Evolutionary conservation across 2,888 invertebrate species (phyloP), one percentile per base, ranked within the genome.

Genomic region (Zelleria hepariella): DNA sequence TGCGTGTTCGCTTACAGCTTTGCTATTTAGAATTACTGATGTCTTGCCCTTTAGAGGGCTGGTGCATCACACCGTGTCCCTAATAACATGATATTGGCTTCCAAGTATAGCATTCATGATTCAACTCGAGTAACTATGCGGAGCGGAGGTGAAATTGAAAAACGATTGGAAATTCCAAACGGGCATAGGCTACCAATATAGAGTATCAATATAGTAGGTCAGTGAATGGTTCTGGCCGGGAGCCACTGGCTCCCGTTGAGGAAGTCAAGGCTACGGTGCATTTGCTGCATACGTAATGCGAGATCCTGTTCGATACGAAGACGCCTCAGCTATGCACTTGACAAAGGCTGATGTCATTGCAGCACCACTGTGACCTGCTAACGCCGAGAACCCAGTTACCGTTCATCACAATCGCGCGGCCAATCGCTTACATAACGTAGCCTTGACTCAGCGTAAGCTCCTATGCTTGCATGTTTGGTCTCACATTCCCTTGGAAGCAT

Each of bases 351-450:
- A 83, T 86, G 86, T 82, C 84, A 86, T 82, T 75, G 80, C 80
- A 79, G 77, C 76, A n/a, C n/a, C n/a, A 78, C 73, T 78, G 80
- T 81, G 86, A 86, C 84, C 87, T 82, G 85, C 80, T 82, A 80
- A 49, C 53, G 52, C 10, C 80, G 77, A 42, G 78, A 80, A 79
- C 82, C 77, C 82, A 76, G 79, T 82, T 82, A 86, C 85, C 80
- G 83, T 86, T 86, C 80, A 72, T 74, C 69, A 74, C 75, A 82
- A 73, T 80, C 78, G 75, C 78, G 79, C 77, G 77, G 78, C 72
- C 57, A 48, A 58, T 51, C 74, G 71, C 82, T 85, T 85, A 83
- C 81, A 82, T 86, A 86, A 86, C 32, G 21, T 32, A 55, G 74
- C 71, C 76, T 75, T 78, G 80, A 73, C 65, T 70, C 72, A 84